Percentiles rank a stretch among this genome's conserved stretches.
Conservation (phyloP, 2,113 vertebrate species). For the Ancistrus triradiatus region DNA sequence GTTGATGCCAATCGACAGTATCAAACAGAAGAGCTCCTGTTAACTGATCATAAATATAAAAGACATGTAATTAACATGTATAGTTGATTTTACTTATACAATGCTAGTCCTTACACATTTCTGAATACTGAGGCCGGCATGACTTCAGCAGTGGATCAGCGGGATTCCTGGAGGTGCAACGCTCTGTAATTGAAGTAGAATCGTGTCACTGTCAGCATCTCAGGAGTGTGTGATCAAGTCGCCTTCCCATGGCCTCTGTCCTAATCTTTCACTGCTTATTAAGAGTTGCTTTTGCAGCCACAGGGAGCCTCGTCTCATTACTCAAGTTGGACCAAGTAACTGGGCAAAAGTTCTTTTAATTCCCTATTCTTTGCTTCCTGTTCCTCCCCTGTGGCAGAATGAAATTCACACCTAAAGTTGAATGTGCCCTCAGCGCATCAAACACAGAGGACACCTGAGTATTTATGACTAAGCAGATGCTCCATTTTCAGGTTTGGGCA, state of each 20-base stretch:
- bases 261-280: conserved; percentile 33
- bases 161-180: conserved; percentile 17
- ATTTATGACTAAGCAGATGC: background rate
- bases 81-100: no score
- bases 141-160: conserved; percentile 15
- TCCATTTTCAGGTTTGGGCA: background rate
- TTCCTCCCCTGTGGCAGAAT: background rate
- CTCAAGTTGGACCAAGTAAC: conserved; percentile 25
- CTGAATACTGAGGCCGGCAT: background rate
- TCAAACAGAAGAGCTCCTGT: no score
- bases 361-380: conserved; percentile 1
- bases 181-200: conserved; percentile 34
- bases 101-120: background rate
- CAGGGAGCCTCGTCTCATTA: conserved; percentile 40
- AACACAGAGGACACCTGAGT: background rate
- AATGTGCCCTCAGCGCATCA: background rate
- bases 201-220: conserved; percentile 1
- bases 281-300: conserved; percentile 29
- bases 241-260: conserved; percentile 40
- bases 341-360: conserved; percentile 30
- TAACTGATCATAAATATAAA: no score
- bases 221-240: conserved; percentile 31
- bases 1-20: no score
- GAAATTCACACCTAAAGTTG: background rate
- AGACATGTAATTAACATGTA: no score